Percentiles rank a stretch among this genome's conserved stretches.
These are phyloP conservation scores for Hippocampus comes DNA, from an alignment of 2,113 vertebrate genomes.

Conservation along the genomic window DNA sequence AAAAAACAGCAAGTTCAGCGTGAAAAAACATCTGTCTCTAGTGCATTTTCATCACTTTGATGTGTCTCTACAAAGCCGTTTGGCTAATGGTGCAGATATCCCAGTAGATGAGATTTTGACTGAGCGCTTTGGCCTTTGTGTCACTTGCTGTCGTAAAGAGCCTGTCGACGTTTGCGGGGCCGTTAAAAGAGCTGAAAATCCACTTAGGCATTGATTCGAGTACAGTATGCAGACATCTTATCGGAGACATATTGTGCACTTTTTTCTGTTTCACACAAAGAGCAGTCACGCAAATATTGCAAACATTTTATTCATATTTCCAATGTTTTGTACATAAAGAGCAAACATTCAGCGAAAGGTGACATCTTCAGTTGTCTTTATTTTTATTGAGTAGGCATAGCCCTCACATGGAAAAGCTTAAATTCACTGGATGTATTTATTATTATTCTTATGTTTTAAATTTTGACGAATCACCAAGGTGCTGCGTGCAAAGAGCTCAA, in stretches of 20 bases:
- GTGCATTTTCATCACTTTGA: slow-evolving; percentile 46
- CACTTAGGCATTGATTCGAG: slow-evolving; percentile 42
- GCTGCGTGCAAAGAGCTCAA: too few species aligned
- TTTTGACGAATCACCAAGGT: too few species aligned
- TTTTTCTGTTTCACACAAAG: slow-evolving; percentile 19
- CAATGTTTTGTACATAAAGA: too few species aligned
- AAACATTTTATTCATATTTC: too few species aligned
- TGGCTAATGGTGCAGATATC: slow-evolving; percentile 46
- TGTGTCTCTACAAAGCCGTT: slow-evolving; percentile 41
- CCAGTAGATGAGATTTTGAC: slow-evolving; percentile 53
- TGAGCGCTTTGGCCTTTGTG: slow-evolving; percentile 42
- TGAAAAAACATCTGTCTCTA: slow-evolving; percentile 34
- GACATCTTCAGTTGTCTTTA: too few species aligned
- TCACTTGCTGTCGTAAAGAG: slow-evolving; percentile 50
- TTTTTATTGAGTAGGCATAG: too few species aligned
- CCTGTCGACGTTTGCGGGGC: slow-evolving; percentile 63
- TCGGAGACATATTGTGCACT: background rate
- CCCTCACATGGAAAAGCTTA: too few species aligned
- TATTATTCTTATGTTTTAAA: too few species aligned
- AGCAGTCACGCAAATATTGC: too few species aligned
- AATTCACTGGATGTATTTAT: too few species aligned
- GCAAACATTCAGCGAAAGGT: too few species aligned
- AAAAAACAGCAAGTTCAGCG: slow-evolving; percentile 23
- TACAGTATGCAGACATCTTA: slow-evolving; percentile 43
- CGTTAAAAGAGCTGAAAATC: slow-evolving; percentile 58